phyloP scores from a whole-genome alignment of 1,140 invertebrate species.

The Hyphantria cunea region DNA sequence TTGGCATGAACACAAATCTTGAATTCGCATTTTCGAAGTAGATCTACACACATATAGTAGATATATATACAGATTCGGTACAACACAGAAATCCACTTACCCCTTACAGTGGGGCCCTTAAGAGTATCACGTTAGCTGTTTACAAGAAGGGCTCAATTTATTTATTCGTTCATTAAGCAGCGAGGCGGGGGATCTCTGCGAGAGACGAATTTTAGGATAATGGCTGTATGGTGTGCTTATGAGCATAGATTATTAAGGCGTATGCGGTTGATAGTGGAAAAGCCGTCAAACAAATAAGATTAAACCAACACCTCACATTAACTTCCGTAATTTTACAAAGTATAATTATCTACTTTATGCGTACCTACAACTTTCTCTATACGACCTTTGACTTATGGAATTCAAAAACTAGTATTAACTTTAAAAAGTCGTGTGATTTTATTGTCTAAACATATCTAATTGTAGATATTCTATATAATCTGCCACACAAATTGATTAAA shows the following conservation, averaged over 20 bases:
- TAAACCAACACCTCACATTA: constrained; percentile 17
- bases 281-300: constrained; percentile 27
- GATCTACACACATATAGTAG: constrained; percentile 25
- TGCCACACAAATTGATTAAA: constrained; percentile 33
- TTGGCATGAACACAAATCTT: constrained; percentile 14
- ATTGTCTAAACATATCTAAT: not conserved
- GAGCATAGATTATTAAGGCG: constrained; percentile 33
- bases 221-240: constrained; percentile 60
- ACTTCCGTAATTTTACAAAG: constrained; percentile 5
- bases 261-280: constrained; percentile 26
- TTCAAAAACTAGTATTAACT: not conserved
- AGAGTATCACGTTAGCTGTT: constrained; percentile 67
- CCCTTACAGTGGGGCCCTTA: constrained; percentile 67
- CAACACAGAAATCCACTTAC: constrained; percentile 80
- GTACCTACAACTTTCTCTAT: not conserved
- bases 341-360: too few species aligned
- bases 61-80: constrained; percentile 56
- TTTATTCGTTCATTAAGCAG: constrained; percentile 78
- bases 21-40: constrained; percentile 3
- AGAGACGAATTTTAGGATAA: constrained; percentile 78
- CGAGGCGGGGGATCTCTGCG: constrained; percentile 66
- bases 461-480: constrained; percentile 18
- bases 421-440: not conserved
- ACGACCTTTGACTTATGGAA: too few species aligned
- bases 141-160: constrained; percentile 79